These are phyloP conservation scores for Phortica magna DNA, from an alignment of 2,888 invertebrate genomes.

Conservation along the genomic window DNA sequence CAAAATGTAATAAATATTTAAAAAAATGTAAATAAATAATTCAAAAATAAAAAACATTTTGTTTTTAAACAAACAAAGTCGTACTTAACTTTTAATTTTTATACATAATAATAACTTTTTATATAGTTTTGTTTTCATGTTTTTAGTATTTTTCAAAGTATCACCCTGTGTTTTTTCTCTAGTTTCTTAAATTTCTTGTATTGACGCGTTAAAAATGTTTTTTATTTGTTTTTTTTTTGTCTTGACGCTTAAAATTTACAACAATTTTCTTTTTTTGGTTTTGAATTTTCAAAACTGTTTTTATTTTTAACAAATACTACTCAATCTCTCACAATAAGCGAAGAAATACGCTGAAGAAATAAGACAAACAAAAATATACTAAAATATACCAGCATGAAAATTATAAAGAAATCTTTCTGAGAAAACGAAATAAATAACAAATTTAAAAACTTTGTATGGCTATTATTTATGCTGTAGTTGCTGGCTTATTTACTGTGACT, in stretches of 20 bases:
- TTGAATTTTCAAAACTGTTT: conserved; percentile 35
- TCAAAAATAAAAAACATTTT: not conserved
- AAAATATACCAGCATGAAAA: conserved; percentile 30
- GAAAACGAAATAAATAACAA: not conserved
- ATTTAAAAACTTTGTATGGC: not conserved
- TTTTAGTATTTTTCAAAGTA: conserved; percentile 71
- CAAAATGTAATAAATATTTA: conserved; percentile 25
- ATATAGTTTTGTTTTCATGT: conserved; percentile 47
- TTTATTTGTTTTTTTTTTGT: conserved; percentile 46
- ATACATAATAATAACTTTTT: conserved; percentile 58
- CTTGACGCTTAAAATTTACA: conserved; percentile 64
- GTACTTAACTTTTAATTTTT: conserved; percentile 32
- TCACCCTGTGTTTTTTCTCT: conserved; percentile 74
- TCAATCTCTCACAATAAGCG: conserved; percentile 32
- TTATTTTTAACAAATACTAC: conserved; percentile 60
- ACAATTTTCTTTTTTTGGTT: conserved; percentile 54
- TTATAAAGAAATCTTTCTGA: not conserved
- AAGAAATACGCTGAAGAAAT: conserved; percentile 50
- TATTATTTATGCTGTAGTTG: not conserved
- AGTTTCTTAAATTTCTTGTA: conserved; percentile 49
- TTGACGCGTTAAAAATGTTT: conserved; percentile 46
- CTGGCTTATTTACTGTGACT: conserved; percentile 11
- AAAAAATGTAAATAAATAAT: not conserved
- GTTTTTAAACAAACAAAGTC: conserved; percentile 1
- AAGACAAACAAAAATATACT: conserved; percentile 56